phyloP scores from a whole-genome alignment of 23 tunicate genomes.

The Halocynthia aurantium region DNA sequence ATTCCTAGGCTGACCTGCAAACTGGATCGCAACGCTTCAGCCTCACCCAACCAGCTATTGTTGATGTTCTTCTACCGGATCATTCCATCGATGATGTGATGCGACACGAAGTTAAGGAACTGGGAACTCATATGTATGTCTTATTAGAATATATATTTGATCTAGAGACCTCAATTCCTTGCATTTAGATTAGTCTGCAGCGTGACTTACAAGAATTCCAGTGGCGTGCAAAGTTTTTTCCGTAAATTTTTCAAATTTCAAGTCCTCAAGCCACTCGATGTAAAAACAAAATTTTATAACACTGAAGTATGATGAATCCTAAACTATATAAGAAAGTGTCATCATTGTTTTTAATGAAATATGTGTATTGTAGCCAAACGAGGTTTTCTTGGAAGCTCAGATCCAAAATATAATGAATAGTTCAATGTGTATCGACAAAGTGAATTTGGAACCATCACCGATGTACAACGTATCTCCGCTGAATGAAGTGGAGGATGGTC shows the following conservation, averaged over 20 bases:
- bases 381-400: conserved; percentile 86
- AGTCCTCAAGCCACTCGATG: conserved; percentile 89
- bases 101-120: conserved; percentile 90
- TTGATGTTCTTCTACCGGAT: conserved; percentile 24
- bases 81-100: conserved; percentile 75
- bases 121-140: conserved; percentile 73
- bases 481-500: conserved; percentile 14
- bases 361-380: conserved; percentile 29
- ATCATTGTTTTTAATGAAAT: not conserved
- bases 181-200: conserved; percentile 61
- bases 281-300: conserved; percentile 87
- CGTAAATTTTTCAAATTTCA: conserved; percentile 92
- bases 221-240: conserved; percentile 49
- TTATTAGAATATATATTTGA: not conserved
- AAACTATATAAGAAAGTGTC: not conserved
- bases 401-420: conserved; percentile 78
- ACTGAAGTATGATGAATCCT: conserved; percentile 26
- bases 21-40: conserved; percentile 71
- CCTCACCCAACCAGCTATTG: conserved; percentile 29
- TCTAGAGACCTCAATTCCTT: not conserved
- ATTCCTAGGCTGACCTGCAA: conserved; percentile 75
- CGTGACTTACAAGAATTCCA: conserved; percentile 59
- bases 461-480: conserved; percentile 44
- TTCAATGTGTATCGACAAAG: conserved; percentile 84
- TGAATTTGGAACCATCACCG: conserved; percentile 69